These are phyloP conservation scores for Anhinga anhinga DNA, from an alignment of 2,113 vertebrate genomes.

Conservation along the genomic window DNA sequence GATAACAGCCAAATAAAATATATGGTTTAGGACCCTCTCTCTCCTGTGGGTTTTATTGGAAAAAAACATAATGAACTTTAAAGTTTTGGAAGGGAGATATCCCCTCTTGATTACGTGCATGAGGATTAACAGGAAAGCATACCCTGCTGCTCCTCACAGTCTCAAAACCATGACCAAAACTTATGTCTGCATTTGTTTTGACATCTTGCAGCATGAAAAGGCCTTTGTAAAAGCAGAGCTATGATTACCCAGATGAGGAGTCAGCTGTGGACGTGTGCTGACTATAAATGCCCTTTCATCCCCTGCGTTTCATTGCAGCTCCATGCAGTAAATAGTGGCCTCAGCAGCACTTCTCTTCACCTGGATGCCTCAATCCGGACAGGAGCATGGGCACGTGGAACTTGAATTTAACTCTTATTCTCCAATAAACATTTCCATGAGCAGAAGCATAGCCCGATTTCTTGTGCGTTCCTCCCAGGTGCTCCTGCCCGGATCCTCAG, in stretches of 20 bases:
- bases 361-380: neutral
- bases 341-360: neutral
- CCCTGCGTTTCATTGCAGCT: neutral
- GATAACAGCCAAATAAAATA: neutral
- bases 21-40: neutral
- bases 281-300: neutral
- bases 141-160: neutral
- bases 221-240: neutral
- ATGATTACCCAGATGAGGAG: neutral
- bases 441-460: rapidly evolving
- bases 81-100: neutral
- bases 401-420: neutral
- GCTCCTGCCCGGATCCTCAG: neutral
- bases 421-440: neutral
- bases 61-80: neutral
- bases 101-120: neutral
- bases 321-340: rapidly evolving
- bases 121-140: neutral
- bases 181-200: neutral
- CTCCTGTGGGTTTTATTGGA: neutral
- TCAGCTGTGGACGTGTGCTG: neutral
- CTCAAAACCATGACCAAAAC: neutral
- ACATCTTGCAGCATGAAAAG: neutral
- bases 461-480: neutral
- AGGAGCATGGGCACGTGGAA: neutral